Evolutionary conservation across 2,113 vertebrate species (phyloP).

Genomic region (Piaya cayana): DNA sequence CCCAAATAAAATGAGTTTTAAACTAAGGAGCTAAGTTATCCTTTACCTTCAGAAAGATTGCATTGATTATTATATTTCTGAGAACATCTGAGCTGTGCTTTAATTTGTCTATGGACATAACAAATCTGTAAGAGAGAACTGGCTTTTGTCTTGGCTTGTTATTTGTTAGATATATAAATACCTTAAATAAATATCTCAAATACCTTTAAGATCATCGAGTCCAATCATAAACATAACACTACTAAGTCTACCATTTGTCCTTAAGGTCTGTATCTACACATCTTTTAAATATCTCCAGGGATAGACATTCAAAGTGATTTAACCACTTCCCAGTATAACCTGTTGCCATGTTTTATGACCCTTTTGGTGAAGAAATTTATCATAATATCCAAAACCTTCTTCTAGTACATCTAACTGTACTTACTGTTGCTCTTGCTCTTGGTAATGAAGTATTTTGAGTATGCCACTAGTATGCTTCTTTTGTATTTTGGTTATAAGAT

Average conservation of each 20-base stretch:
- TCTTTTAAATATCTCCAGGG: too few relatives aligned
- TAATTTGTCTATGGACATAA: neutral
- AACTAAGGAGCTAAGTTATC: neutral
- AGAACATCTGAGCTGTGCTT: neutral
- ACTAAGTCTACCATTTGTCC: too few relatives aligned
- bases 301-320: too few relatives aligned
- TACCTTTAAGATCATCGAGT: too few relatives aligned
- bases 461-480: neutral
- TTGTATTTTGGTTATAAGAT: neutral
- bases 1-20: neutral
- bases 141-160: neutral
- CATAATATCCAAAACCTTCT: neutral
- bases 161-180: too few relatives aligned
- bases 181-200: too few relatives aligned
- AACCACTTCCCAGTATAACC: too few relatives aligned
- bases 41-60: neutral
- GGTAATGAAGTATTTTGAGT: neutral
- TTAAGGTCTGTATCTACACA: too few relatives aligned
- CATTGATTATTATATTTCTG: neutral
- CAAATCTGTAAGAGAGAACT: neutral
- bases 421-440: neutral
- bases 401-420: neutral
- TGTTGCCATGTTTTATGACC: neutral
- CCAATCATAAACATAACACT: too few relatives aligned
- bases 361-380: neutral